phyloP scores from a whole-genome alignment of 2,797 vertebrate species.

The Sciurus carolinensis region DNA sequence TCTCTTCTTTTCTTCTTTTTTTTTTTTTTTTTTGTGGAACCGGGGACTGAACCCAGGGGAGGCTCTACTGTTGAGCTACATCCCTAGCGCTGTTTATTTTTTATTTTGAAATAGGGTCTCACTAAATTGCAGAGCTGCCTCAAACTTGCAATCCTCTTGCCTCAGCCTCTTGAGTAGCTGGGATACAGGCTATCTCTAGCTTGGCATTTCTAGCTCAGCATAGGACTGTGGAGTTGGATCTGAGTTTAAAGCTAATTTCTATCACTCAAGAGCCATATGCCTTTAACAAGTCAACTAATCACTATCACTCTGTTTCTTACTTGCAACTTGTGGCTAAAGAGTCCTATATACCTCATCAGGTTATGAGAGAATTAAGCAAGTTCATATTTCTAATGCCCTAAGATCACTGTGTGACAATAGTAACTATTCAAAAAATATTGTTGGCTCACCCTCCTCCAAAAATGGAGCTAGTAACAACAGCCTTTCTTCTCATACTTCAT shows the following conservation, averaged over 20 bases:
- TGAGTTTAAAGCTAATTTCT: conserved; percentile 60
- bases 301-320: neutral
- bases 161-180: too few species aligned
- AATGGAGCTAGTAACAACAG: conserved; percentile 6
- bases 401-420: neutral
- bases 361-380: conserved; percentile 50
- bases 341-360: neutral
- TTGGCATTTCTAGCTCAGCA: neutral
- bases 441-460: neutral
- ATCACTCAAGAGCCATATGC: neutral
- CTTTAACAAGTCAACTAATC: conserved; percentile 58
- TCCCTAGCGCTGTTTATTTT: too few species aligned
- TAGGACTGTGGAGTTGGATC: conserved; percentile 46
- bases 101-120: too few species aligned
- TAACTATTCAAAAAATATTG: conserved; percentile 31
- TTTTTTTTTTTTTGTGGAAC: too few species aligned
- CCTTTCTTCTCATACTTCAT: conserved; percentile 20
- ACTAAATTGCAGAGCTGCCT: too few species aligned
- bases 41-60: too few species aligned
- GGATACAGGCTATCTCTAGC: too few species aligned
- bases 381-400: neutral
- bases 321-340: conserved; percentile 51
- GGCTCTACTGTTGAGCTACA: too few species aligned
- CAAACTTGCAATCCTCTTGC: too few species aligned
- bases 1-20: neutral